Percentiles rank a stretch among this genome's conserved stretches.
These are phyloP conservation scores for Mandrillus leucophaeus DNA, from an alignment of 2,113 vertebrate genomes.

Conservation along the genomic window DNA sequence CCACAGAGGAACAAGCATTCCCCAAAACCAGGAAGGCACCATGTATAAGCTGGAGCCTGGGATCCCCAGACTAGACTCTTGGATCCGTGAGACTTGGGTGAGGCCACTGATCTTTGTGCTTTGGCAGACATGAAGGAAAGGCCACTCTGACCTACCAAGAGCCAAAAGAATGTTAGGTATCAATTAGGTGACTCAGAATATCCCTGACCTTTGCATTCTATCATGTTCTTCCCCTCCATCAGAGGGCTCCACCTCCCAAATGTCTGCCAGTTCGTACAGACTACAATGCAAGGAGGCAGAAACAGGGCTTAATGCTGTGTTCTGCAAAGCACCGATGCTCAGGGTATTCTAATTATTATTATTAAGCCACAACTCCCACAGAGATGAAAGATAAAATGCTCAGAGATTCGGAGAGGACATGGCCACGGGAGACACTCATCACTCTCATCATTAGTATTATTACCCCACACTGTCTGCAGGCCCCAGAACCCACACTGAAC, in stretches of 20 bases:
- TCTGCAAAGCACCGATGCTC: conserved; percentile 59
- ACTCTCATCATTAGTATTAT: neutral
- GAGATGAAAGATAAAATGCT: conserved; percentile 54
- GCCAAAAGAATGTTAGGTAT: conserved; percentile 29
- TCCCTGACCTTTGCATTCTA: conserved; percentile 17
- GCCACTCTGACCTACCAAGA: neutral
- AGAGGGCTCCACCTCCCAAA: neutral
- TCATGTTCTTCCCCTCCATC: neutral
- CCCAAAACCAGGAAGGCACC: neutral
- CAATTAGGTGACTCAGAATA: conserved; percentile 51
- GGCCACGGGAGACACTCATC: neutral
- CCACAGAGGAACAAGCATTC: neutral
- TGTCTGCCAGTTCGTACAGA: conserved; percentile 36
- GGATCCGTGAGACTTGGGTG: neutral
- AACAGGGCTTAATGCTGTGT: conserved; percentile 40
- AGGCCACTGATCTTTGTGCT: conserved; percentile 11
- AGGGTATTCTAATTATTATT: conserved; percentile 57
- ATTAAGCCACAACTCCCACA: conserved; percentile 60
- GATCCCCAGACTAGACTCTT: neutral
- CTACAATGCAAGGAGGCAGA: conserved; percentile 20
- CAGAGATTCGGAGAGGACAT: neutral
- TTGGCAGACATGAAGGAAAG: neutral
- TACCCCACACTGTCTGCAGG: neutral
- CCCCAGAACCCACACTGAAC: neutral
- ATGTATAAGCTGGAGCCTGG: neutral